Percentiles rank a stretch among this genome's conserved stretches.
Evolutionary conservation across 2,888 invertebrate genomes (phyloP).

Genomic region (Pyrochroa serraticornis): DNA sequence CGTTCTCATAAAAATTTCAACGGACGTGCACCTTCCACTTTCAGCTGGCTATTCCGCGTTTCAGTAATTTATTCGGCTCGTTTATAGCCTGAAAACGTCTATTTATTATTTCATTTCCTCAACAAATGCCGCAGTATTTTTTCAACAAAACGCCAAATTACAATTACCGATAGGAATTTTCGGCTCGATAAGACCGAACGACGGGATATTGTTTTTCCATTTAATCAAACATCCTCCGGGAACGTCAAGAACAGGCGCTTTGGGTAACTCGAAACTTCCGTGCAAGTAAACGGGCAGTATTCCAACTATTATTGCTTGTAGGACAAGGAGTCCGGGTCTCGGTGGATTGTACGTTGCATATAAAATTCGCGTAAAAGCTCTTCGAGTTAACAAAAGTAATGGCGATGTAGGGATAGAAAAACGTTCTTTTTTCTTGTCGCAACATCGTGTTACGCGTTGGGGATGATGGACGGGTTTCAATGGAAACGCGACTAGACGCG

Average conservation of each 20-base stretch:
- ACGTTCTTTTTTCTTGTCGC: conserved; percentile 12
- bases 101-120: conserved; percentile 15
- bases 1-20: conserved; percentile 18
- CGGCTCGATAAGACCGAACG: not conserved
- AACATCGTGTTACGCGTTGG: conserved; percentile 13
- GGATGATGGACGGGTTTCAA: conserved; percentile 17
- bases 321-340: no score
- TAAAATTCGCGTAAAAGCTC: conserved; percentile 13
- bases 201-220: not conserved
- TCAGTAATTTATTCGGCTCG: conserved; percentile 7
- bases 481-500: conserved; percentile 14
- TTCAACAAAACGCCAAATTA: conserved; percentile 2
- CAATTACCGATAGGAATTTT: not conserved
- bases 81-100: conserved; percentile 5
- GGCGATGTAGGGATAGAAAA: conserved; percentile 11
- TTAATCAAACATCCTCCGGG: conserved; percentile 13
- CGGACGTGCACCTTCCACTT: conserved; percentile 14
- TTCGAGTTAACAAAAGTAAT: conserved; percentile 12
- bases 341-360: not conserved
- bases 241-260: conserved; percentile 6
- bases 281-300: no score
- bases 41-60: conserved; percentile 1
- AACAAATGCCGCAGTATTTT: not conserved
- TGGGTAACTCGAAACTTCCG: conserved; percentile 14
- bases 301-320: no score